A percentile compares a stretch with the other conserved stretches of the same genome.
Conservation (phyloP, 2,113 vertebrate genomes). For the Zosterops borbonicus region DNA sequence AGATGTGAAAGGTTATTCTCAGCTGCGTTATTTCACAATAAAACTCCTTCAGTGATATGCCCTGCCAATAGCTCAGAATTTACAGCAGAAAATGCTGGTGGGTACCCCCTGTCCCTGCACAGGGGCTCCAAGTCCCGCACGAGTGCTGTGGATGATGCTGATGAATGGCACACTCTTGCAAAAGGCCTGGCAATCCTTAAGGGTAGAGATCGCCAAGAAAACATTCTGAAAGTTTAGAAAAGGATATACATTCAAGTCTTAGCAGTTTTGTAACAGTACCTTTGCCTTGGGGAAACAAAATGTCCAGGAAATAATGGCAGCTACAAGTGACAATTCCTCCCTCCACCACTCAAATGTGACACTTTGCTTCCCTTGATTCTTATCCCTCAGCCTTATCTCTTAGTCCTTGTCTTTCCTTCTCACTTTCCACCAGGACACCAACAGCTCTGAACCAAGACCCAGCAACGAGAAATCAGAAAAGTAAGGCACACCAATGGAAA, state of each 20-base stretch:
- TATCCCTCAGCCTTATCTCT: not conserved
- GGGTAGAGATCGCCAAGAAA: not conserved
- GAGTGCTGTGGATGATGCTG: accelerated
- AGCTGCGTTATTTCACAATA: not conserved
- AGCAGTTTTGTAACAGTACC: not conserved
- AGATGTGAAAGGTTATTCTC: not conserved
- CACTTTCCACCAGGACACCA: not conserved
- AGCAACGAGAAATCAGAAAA: not conserved
- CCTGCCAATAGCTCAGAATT: not conserved
- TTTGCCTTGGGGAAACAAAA: not conserved
- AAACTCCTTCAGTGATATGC: not conserved
- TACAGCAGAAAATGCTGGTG: not conserved
- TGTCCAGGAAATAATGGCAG: not conserved
- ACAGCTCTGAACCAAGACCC: not conserved
- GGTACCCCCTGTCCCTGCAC: not conserved
- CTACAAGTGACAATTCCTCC: not conserved
- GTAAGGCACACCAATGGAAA: not conserved
- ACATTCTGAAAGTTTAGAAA: not conserved
- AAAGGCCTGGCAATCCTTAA: not conserved
- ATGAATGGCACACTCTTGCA: not conserved
- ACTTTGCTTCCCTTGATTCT: not conserved
- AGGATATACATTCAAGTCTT: not conserved
- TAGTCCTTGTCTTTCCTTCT: not conserved
- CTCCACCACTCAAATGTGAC: not conserved
- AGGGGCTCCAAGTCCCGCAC: not conserved